Evolutionary conservation across 2,113 vertebrate species (phyloP), one percentile per base, ranked within the genome.

Genomic region (Vidua chalybeata): DNA sequence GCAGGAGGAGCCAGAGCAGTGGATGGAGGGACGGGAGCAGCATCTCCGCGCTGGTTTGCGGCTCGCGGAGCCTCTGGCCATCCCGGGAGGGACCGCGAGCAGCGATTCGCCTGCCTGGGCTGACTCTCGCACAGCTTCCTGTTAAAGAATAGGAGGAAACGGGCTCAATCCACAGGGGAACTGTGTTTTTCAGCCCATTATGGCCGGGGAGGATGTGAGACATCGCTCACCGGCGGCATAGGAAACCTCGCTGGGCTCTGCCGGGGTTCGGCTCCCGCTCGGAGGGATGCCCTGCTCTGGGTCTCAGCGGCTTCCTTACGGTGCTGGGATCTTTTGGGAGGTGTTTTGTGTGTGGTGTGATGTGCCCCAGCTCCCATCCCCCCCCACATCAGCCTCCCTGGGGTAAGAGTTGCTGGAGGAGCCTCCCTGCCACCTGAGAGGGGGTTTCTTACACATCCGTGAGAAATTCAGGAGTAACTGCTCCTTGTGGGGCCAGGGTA

Each of bases 61-160:
- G n/a, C 55, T 66, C 67, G 6, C n/a, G 2, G 41, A 64, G 89
- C 77, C 81, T 98, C 96, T 97, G 90, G 94, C 97, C 97, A 98
- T 98, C 75, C 96, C 92, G 94, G 81, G 95, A 92, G 75, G 66
- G 92, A 91, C 46, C 1, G 33, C 39, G 61, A 93, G 96, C 96
- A 91, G 90, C 23, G 20, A 48, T 82, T 66, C 92, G 94, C 90
- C 95, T 87, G 96, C 96, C 91, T 6, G 95, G 89, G 92, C 91
- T 89, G 96, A 95, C 97, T 98, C 97, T 97, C 92, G 2, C 73
- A 68, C 78, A 78, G 97, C 92, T 99, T 99, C 98, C 98, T 98
- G 98, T 97, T 78, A 90, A 98, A 98, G 98, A 99, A 99, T 99
- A 97, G 98, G 97, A 98, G 98, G 98, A 99, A 98, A 97, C 97